Percentiles rank a stretch among this genome's conserved stretches.
These are phyloP conservation scores for Eufriesea mexicana DNA, from an alignment of 1,140 invertebrate species.

Conservation along the genomic window DNA sequence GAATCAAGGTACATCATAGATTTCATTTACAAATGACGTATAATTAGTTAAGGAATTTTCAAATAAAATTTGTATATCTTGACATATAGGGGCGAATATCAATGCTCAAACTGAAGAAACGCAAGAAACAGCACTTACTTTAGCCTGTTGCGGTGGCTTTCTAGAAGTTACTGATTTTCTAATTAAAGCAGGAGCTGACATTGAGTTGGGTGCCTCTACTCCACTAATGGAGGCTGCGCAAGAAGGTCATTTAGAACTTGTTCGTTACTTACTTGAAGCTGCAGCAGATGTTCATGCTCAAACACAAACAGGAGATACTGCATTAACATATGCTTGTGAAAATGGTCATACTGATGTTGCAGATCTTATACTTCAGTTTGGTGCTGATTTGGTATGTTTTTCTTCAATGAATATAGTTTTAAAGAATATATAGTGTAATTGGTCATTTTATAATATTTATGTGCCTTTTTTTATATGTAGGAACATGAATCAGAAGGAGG, in stretches of 20 bases:
- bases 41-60: background rate
- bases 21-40: background rate
- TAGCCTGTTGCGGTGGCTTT: conserved; percentile 98
- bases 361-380: conserved; percentile 93
- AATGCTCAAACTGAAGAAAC: conserved; percentile 99
- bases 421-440: background rate
- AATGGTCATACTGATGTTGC: conserved; percentile 97
- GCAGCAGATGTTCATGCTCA: conserved; percentile 95
- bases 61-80: background rate
- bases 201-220: conserved; percentile 97
- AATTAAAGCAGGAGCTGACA: conserved; percentile 96
- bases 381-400: conserved; percentile 90
- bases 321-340: conserved; percentile 98
- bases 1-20: conserved; percentile 87
- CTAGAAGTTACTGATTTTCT: conserved; percentile 98
- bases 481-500: conserved; percentile 97
- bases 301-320: conserved; percentile 97
- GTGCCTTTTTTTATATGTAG: conserved; percentile 70
- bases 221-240: conserved; percentile 99
- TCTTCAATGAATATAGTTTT: conserved; percentile 11
- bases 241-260: conserved; percentile 97
- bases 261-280: conserved; percentile 92
- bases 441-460: background rate
- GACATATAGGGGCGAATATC: conserved; percentile 91
- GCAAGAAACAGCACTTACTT: conserved; percentile 97